Conservation (phyloP, 2,113 vertebrate genomes). For the Anguilla rostrata region DNA sequence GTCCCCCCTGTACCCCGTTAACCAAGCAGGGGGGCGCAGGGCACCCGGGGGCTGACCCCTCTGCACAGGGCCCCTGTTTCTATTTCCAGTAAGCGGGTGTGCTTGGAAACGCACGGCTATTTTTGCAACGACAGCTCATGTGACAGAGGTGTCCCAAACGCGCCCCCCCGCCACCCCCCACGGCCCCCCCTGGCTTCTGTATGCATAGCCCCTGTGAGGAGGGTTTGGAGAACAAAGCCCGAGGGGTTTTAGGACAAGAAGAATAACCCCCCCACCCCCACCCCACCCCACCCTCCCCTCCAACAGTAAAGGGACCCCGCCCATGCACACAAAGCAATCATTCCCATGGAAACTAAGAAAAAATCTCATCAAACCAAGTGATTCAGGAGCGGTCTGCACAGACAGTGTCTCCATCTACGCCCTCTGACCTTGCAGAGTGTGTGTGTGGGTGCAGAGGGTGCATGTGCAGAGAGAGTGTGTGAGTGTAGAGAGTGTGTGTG, state of each 20-base stretch:
- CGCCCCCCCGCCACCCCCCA: neutral
- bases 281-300: neutral
- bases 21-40: neutral
- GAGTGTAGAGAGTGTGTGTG: too few species aligned
- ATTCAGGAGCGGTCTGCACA: neutral
- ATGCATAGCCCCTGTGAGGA: neutral
- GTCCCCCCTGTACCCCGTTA: neutral
- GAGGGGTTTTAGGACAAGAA: neutral
- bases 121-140: slow-evolving; percentile 14
- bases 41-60: neutral
- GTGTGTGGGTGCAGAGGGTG: too few species aligned
- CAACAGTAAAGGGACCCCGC: too few species aligned
- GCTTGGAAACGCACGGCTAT: slow-evolving; percentile 26
- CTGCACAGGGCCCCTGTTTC: neutral
- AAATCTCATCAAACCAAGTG: neutral
- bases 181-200: neutral
- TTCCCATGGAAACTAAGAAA: too few species aligned
- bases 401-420: neutral
- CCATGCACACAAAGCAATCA: too few species aligned
- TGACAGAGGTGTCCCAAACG: slow-evolving; percentile 14
- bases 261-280: neutral
- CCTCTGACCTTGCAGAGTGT: neutral
- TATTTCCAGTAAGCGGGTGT: slow-evolving; percentile 20
- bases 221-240: slow-evolving; percentile 13
- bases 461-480: too few species aligned